Evolutionary conservation across 2,888 invertebrate genomes (phyloP), one percentile per base, ranked within the genome.

Genomic region (Criorhina ranunculi): DNA sequence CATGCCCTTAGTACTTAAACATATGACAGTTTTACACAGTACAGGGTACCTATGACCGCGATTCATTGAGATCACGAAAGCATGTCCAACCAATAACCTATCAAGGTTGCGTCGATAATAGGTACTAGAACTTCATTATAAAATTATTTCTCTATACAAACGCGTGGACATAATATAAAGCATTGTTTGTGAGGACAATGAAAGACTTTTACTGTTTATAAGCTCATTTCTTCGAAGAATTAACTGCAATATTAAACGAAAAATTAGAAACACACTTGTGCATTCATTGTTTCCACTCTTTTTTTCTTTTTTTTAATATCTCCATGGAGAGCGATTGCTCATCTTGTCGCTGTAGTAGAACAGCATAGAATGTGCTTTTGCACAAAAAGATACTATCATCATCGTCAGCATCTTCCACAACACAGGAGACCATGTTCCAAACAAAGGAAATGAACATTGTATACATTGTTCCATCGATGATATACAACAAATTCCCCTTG

Each of bases 391-490:
- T 80, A 80, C 55, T 53, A 75, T 70, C 60, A 53, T 40, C 57
- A 35, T 42, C 72, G 57, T 24, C 24, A n/a, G 70, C 57, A 60
- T 46, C 72, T 46, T 77, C 53, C 60, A 59, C 37, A 49, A 46
- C 19, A 60, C 73, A 79, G 79, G 73, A 78, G 75, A 76, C 53
- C 60, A 73, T 77, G 67, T 82, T 77, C 31, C 49, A 29, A 79
- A 83, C 83, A 83, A 83, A 83, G 78, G 73, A 83, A 83, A 67
- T 57, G 62, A 73, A 83, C 62, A 40, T 46, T 67, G 60, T 72
- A 67, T 76, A 81, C 81, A 82, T 60, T 76, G 77, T 78, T 83
- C 40, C 78, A 60, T 83, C 67, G 62, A 73, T 55, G 66, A 78
- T 73, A 67, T 67, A 62, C 69, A 70, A 69, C 66, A 62, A 53